Evolutionary conservation across 2,797 vertebrate species (phyloP), one percentile per base, ranked within the genome.

Genomic region (Sylvia borin): DNA sequence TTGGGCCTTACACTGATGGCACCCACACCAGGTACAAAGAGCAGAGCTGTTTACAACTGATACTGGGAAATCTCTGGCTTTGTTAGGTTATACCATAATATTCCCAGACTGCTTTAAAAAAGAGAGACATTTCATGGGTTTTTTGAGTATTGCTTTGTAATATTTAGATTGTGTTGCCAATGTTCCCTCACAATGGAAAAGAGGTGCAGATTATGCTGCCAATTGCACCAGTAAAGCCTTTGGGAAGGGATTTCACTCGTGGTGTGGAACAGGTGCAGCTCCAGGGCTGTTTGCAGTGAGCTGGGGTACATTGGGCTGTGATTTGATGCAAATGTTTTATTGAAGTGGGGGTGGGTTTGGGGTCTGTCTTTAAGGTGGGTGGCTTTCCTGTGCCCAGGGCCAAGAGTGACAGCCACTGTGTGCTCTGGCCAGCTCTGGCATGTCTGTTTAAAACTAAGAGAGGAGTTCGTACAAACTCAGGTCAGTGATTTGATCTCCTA

Each of bases 281-380:
- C 57, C 15, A 38, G 60, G 10, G 12, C 10, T 40, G 53, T 24
- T 62, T 13, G 43, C 17, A 71, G 40, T 5, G 31, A 64, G 67
- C 47, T 43, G 55, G 51, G 34, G 16, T 40, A 18, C 0, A 0
- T 54, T 27, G 18, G 40, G 31, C 32, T 58, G 4, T 3, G 57
- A 38, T 38, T 58, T 36, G 14, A 31, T 57, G 48, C 36, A 47
- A 24, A 11, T 9, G 4, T 51, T 70, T 67, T 40, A 40, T 32
- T 58, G n/a, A 71, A 79, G 32, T 9, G 21, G 31, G 27, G 60
- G 9, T 31, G 38, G n/a, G 25, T 55, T 66, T 16, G 14, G 14
- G 40, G 8, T 24, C 57, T 67, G 38, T 43, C 45, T 81, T 38
- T 42, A 53, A 48, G 55, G 60, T 34, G 27, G 43, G 17, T 8